A percentile compares a stretch with the other conserved stretches of the same genome.
Evolutionary conservation across 2,888 invertebrate genomes (phyloP).

Genomic region (Hypomecis atomaria): DNA sequence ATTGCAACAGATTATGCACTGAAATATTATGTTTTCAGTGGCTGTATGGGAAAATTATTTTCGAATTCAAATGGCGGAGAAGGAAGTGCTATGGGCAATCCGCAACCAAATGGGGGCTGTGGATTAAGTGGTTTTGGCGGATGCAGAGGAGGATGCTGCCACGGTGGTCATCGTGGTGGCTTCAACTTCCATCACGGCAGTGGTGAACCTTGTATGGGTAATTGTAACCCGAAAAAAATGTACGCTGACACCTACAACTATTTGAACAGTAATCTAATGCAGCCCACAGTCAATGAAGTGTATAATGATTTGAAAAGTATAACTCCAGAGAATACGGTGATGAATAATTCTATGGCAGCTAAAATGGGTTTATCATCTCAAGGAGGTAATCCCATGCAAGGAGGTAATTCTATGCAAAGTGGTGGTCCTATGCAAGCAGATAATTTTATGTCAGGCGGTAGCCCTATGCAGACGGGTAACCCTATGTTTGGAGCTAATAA

Average conservation of each 20-base stretch:
- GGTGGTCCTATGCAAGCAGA: slow-evolving; percentile 12
- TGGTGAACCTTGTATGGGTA: slow-evolving; percentile 56
- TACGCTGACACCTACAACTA: slow-evolving; percentile 73
- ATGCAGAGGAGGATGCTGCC: slow-evolving; percentile 53
- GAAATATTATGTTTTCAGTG: slow-evolving; percentile 59
- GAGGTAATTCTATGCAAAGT: slow-evolving; percentile 4
- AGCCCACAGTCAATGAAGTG: slow-evolving; percentile 73
- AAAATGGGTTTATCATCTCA: slow-evolving; percentile 55
- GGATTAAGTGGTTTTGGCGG: slow-evolving; percentile 36
- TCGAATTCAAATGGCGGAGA: slow-evolving; percentile 50
- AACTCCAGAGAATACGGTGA: slow-evolving; percentile 65
- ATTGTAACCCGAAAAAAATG: slow-evolving; percentile 66
- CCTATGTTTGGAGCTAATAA: too few species aligned
- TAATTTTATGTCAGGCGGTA: slow-evolving; percentile 6
- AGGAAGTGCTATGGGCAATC: slow-evolving; percentile 42
- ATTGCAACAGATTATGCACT: too few species aligned
- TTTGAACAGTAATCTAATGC: slow-evolving; percentile 71
- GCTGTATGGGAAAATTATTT: slow-evolving; percentile 78
- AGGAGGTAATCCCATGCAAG: slow-evolving; percentile 15
- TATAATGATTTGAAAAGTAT: slow-evolving; percentile 71
- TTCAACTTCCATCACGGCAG: slow-evolving; percentile 6
- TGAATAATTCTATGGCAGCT: slow-evolving; percentile 62
- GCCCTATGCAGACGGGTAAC: slow-evolving; percentile 7
- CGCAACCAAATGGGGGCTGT: slow-evolving; percentile 48
- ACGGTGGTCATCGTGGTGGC: slow-evolving; percentile 33